These are phyloP conservation scores for Acheta domesticus DNA, from an alignment of 2,888 invertebrate genomes.

Conservation along the genomic window DNA sequence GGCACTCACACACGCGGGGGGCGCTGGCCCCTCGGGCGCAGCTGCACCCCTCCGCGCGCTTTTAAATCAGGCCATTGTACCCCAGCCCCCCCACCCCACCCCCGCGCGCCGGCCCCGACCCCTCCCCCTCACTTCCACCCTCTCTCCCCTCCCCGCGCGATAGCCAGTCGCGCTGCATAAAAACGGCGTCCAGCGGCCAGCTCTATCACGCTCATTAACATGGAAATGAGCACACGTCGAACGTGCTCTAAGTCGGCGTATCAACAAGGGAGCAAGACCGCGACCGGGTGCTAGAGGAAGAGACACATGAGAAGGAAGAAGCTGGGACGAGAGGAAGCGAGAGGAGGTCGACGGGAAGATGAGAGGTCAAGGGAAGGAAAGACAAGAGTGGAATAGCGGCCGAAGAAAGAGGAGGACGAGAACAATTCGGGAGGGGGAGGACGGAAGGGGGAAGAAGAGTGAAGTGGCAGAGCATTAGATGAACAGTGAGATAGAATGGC, in stretches of 20 bases:
- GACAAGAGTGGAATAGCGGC: too few species aligned
- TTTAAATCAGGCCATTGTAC: slow-evolving; percentile 18
- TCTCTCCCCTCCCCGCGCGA: neutral
- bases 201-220: neutral
- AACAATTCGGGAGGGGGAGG: too few species aligned
- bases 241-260: neutral
- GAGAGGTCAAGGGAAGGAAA: too few species aligned
- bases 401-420: too few species aligned
- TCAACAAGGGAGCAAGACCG: neutral
- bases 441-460: too few species aligned
- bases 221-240: neutral
- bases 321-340: too few species aligned
- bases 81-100: neutral
- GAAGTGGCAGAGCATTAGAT: too few species aligned
- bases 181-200: neutral
- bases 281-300: too few species aligned
- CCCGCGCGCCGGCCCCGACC: neutral
- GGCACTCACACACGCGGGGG: neutral
- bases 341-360: too few species aligned
- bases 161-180: neutral
- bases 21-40: neutral
- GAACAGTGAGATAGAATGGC: too few species aligned
- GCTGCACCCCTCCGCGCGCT: neutral
- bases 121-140: neutral
- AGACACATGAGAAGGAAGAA: too few species aligned